phyloP scores from a whole-genome alignment of 2,797 vertebrate genomes.

The Macropodus opercularis region DNA sequence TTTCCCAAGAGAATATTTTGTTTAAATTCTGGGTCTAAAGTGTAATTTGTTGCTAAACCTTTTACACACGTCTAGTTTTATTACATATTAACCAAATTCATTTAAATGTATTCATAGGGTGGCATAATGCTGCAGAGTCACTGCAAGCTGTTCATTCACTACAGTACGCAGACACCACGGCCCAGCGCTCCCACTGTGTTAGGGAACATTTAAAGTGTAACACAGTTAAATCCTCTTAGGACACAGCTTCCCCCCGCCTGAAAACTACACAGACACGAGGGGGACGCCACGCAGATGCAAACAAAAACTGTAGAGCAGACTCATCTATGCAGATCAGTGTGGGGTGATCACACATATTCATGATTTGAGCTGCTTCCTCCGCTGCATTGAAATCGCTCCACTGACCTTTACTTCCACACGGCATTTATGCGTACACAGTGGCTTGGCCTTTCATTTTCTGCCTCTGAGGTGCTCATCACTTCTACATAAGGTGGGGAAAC shows the following conservation, averaged over 20 bases:
- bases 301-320: neutral
- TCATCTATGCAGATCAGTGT: too few relatives aligned
- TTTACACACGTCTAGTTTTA: too few relatives aligned
- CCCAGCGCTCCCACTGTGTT: neutral
- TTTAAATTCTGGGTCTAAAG: too few relatives aligned
- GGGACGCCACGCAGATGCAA: neutral
- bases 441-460: neutral
- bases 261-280: slow-evolving; percentile 19
- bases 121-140: neutral
- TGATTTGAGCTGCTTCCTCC: slow-evolving; percentile 13
- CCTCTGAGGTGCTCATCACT: neutral
- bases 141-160: neutral
- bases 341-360: neutral
- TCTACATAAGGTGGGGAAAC: neutral
- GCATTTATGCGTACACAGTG: neutral
- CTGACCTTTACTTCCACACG: slow-evolving; percentile 14
- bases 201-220: slow-evolving; percentile 5
- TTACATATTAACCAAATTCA: neutral
- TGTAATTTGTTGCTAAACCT: too few relatives aligned
- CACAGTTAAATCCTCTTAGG: neutral
- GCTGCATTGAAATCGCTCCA: slow-evolving; percentile 24
- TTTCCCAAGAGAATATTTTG: too few relatives aligned
- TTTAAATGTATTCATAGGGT: neutral
- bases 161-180: neutral
- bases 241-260: too few relatives aligned